Evolutionary conservation across 2,888 invertebrate genomes (phyloP).

Genomic region (Poecilobothrus nobilitatus): DNA sequence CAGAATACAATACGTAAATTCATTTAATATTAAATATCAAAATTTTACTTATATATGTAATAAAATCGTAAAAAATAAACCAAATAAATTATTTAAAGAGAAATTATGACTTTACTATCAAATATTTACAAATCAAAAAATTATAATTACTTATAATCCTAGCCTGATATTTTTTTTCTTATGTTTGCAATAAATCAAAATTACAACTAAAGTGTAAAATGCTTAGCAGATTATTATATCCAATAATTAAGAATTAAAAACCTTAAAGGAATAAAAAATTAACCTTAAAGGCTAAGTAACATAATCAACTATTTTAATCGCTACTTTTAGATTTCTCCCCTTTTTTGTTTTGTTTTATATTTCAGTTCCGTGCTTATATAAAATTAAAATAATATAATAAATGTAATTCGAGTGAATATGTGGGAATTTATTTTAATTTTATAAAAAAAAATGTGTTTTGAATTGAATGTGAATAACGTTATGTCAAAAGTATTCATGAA

Average conservation of each 20-base stretch:
- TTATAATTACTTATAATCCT: no score
- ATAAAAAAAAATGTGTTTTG: background rate
- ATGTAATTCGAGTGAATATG: no score
- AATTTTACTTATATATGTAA: constrained; percentile 1
- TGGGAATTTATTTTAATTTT: background rate
- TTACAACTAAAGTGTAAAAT: no score
- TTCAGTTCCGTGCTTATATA: background rate
- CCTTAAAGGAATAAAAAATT: background rate
- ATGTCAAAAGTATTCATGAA: no score
- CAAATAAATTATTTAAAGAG: background rate
- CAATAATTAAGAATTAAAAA: no score
- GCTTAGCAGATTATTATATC: no score
- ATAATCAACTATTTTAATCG: background rate
- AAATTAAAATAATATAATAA: background rate
- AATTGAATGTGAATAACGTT: background rate
- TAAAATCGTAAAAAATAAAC: background rate
- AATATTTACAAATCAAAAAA: no score
- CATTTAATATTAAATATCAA: background rate
- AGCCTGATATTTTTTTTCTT: no score
- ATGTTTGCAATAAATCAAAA: no score
- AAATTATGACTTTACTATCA: background rate
- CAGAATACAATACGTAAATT: no score
- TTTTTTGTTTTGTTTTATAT: background rate
- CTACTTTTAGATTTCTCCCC: background rate
- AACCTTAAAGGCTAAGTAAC: background rate